A percentile compares a stretch with the other conserved stretches of the same genome.
phyloP scores from a whole-genome alignment of 2,797 vertebrate species.

The Sphaeramia orbicularis region DNA sequence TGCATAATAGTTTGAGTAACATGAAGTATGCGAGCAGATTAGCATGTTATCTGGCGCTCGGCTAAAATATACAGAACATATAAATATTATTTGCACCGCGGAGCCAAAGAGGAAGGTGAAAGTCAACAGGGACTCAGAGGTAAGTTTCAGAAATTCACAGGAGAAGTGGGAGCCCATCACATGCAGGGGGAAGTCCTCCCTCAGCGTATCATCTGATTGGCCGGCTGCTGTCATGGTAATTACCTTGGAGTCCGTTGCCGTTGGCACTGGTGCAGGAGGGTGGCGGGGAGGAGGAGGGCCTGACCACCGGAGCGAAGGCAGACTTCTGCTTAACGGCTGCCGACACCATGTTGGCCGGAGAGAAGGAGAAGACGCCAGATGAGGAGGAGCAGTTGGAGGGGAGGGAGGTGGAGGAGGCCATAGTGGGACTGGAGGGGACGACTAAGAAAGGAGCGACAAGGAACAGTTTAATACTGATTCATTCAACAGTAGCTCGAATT shows the following conservation, averaged over 20 bases:
- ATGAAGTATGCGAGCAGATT: too few species aligned
- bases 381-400: constrained; percentile 98
- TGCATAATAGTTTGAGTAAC: too few species aligned
- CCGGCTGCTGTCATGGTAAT: constrained; percentile 45
- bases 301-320: constrained; percentile 96
- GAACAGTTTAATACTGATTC: neutral
- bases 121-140: neutral
- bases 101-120: neutral
- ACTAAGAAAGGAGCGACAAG: constrained; percentile 78
- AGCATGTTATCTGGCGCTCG: too few species aligned
- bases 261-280: constrained; percentile 98
- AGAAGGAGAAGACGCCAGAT: constrained; percentile 98
- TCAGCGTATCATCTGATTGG: constrained; percentile 18
- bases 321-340: constrained; percentile 99
- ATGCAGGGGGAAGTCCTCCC: constrained; percentile 8
- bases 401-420: constrained; percentile 97
- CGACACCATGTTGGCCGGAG: constrained; percentile 99
- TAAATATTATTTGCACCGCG: neutral
- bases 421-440: constrained; percentile 97
- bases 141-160: neutral
- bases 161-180: neutral
- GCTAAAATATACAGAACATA: neutral
- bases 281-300: constrained; percentile 95
- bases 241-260: constrained; percentile 98
- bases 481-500: too few species aligned